Evolutionary conservation across 2,797 vertebrate species (phyloP).

Genomic region (Neoniphon sammara): DNA sequence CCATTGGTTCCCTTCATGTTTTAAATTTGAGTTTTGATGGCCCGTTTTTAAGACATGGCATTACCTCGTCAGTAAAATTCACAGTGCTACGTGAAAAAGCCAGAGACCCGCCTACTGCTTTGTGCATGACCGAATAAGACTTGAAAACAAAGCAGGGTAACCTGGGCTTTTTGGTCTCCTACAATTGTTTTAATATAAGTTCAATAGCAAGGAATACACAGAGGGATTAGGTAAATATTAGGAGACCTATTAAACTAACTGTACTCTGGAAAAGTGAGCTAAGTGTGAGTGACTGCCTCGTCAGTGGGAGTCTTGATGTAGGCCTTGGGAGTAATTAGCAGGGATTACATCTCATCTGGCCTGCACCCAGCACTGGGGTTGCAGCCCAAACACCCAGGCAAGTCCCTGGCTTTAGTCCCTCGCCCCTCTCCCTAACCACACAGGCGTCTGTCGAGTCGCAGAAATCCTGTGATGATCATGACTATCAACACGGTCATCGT

Average conservation of each 20-base stretch:
- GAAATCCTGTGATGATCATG: constrained; percentile 51
- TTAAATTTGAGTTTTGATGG: constrained; percentile 59
- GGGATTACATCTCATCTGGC: constrained; percentile 79
- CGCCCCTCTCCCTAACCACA: constrained; percentile 58
- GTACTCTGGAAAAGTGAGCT: constrained; percentile 70
- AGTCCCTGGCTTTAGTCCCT: constrained; percentile 74
- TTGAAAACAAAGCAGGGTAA: constrained; percentile 16
- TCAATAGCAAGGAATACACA: constrained; percentile 44
- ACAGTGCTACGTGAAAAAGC: constrained; percentile 43
- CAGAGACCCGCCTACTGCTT: constrained; percentile 45
- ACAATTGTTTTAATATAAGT: constrained; percentile 68
- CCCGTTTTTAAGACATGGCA: constrained; percentile 60
- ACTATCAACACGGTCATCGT: constrained; percentile 57
- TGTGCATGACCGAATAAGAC: constrained; percentile 36
- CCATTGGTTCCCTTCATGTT: constrained; percentile 54
- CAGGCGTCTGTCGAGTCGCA: constrained; percentile 55
- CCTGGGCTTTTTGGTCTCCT: constrained; percentile 46
- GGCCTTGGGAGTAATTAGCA: constrained; percentile 82
- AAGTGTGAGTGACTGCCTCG: constrained; percentile 68
- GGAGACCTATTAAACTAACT: constrained; percentile 69
- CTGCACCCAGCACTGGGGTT: constrained; percentile 67
- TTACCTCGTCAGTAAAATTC: constrained; percentile 61
- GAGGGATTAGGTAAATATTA: constrained; percentile 70
- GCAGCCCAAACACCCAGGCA: constrained; percentile 75
- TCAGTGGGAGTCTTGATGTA: constrained; percentile 71